phyloP scores from a whole-genome alignment of 1,140 invertebrate genomes.

The Contarinia nasturtii region DNA sequence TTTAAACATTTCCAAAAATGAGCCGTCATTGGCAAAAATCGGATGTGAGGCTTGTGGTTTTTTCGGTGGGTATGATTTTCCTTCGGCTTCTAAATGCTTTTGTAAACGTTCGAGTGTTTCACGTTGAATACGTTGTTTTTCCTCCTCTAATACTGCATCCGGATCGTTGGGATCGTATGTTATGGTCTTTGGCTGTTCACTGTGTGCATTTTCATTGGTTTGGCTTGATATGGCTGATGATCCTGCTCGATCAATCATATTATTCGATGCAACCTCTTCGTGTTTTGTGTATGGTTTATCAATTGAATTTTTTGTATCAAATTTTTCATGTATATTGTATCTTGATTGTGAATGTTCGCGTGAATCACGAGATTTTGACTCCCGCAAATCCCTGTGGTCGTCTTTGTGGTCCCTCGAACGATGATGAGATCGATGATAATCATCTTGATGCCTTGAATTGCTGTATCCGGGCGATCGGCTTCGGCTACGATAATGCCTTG shows the following conservation, averaged over 20 bases:
- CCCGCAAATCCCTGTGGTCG: too few relatives aligned
- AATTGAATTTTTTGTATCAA: too few relatives aligned
- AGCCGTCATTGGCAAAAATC: constrained; percentile 66
- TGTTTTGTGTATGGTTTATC: too few relatives aligned
- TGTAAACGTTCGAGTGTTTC: constrained; percentile 22
- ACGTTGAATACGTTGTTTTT: constrained; percentile 21
- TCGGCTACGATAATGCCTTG: neutral
- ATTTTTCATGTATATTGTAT: too few relatives aligned
- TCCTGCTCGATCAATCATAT: too few relatives aligned
- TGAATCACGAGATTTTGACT: too few relatives aligned
- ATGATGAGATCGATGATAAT: too few relatives aligned
- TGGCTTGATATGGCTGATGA: neutral
- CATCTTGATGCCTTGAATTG: too few relatives aligned
- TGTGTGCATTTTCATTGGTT: constrained; percentile 1
- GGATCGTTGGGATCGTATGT: constrained; percentile 8
- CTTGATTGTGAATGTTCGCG: too few relatives aligned
- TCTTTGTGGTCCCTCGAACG: too few relatives aligned
- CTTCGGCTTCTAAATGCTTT: constrained; percentile 16
- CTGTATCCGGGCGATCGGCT: too few relatives aligned
- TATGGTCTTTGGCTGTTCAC: constrained; percentile 1
- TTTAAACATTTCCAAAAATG: constrained; percentile 76
- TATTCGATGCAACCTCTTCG: too few relatives aligned
- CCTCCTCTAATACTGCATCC: constrained; percentile 14
- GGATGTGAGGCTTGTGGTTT: constrained; percentile 18
- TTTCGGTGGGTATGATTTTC: constrained; percentile 22